Conservation (phyloP, 2,113 vertebrate species). For the Steatornis caripensis region DNA sequence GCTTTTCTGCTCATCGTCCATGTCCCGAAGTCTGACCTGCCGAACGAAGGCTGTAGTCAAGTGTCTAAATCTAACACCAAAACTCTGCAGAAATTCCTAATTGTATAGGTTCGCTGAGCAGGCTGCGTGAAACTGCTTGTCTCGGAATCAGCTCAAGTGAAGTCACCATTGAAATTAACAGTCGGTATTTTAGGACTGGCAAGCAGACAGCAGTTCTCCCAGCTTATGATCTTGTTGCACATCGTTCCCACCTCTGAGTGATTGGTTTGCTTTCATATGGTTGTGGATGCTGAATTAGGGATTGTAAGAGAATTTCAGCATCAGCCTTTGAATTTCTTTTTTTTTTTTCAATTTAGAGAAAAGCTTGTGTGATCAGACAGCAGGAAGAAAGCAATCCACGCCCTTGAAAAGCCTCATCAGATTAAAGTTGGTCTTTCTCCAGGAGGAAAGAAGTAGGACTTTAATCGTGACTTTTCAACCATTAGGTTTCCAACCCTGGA, state of each 20-base stretch:
- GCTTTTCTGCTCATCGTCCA: background rate
- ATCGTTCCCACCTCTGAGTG: background rate
- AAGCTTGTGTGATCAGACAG: background rate
- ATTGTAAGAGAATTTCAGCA: background rate
- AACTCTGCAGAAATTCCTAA: background rate
- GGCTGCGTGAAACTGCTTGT: background rate
- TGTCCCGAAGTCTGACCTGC: background rate
- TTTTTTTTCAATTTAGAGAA: background rate
- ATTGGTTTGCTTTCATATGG: background rate
- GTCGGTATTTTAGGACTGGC: background rate
- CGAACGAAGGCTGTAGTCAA: background rate
- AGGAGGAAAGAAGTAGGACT: background rate
- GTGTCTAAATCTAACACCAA: background rate
- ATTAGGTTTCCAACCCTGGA: background rate
- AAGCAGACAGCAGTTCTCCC: background rate
- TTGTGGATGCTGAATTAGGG: background rate
- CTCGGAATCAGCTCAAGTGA: background rate
- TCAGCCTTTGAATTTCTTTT: background rate
- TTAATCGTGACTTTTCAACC: background rate
- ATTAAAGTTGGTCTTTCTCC: background rate
- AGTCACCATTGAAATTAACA: background rate
- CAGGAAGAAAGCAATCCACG: background rate
- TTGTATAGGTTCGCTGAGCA: background rate
- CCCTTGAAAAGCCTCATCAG: background rate
- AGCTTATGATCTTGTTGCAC: background rate